A percentile compares a stretch with the other conserved stretches of the same genome.
These are phyloP conservation scores for Porites australiensis DNA, from an alignment of 64 coral and sea anemone genomes.

Conservation along the genomic window DNA sequence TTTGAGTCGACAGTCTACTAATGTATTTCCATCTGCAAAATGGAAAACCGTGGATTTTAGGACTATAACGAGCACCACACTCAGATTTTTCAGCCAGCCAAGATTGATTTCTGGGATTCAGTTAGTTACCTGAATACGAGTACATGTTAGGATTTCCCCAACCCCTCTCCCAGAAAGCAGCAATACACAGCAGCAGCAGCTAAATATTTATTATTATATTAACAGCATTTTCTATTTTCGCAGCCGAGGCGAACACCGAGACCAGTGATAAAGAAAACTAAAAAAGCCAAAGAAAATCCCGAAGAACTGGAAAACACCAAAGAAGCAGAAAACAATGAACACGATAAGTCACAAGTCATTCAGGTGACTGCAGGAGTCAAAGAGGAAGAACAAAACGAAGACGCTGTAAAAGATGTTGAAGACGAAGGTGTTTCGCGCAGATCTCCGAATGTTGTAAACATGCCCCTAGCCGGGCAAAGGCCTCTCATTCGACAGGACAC, in stretches of 20 bases:
- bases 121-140: too few species aligned
- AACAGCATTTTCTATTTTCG: neutral
- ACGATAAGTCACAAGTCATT: neutral
- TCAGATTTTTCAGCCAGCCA: too few species aligned
- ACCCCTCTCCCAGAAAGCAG: too few species aligned
- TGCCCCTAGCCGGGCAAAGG: neutral
- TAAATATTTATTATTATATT: too few species aligned
- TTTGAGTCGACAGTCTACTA: too few species aligned
- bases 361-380: neutral
- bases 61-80: too few species aligned
- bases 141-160: too few species aligned
- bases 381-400: neutral
- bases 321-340: constrained; percentile 29
- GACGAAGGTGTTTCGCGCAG: neutral
- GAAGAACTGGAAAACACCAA: constrained; percentile 45
- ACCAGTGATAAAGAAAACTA: constrained; percentile 62
- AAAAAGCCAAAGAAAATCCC: constrained; percentile 37
- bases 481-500: neutral
- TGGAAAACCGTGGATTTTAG: too few species aligned
- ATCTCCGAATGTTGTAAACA: constrained; percentile 2
- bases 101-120: too few species aligned
- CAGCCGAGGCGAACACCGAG: constrained; percentile 60
- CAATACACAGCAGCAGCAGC: too few species aligned
- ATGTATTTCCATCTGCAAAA: too few species aligned
- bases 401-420: neutral